phyloP scores from a whole-genome alignment of 2,888 invertebrate genomes.

The Mythimna vitellina region DNA sequence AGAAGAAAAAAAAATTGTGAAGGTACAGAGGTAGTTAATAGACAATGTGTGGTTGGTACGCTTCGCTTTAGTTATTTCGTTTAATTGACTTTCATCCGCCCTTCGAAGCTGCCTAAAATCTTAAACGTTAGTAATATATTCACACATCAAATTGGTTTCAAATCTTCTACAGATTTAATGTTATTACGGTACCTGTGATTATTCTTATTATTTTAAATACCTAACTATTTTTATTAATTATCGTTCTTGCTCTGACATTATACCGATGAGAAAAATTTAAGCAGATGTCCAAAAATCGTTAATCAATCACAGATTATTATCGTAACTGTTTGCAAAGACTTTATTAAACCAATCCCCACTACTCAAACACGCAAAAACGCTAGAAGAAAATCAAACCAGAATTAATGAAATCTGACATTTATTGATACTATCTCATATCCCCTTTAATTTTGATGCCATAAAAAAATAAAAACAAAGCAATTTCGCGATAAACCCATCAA shows the following conservation, averaged over 20 bases:
- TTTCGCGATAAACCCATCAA: conserved; percentile 55
- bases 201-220: neutral
- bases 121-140: neutral
- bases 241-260: neutral
- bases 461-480: conserved; percentile 61
- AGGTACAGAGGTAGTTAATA: neutral
- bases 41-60: neutral
- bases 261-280: neutral
- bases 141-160: neutral
- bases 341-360: conserved; percentile 57
- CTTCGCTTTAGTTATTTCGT: neutral
- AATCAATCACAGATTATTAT: conserved; percentile 22
- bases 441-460: conserved; percentile 44
- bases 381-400: conserved; percentile 44
- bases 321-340: conserved; percentile 20
- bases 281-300: conserved; percentile 9
- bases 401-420: conserved; percentile 62
- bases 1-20: conserved; percentile 17
- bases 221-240: neutral
- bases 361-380: conserved; percentile 26
- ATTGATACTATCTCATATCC: conserved; percentile 57
- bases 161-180: neutral
- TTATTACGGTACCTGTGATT: neutral
- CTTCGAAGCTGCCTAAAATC: neutral
- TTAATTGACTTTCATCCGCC: neutral